Evolutionary conservation across 2,797 vertebrate species (phyloP), one percentile per base, ranked within the genome.

Genomic region (Sternarchorhynchus goeldii): DNA sequence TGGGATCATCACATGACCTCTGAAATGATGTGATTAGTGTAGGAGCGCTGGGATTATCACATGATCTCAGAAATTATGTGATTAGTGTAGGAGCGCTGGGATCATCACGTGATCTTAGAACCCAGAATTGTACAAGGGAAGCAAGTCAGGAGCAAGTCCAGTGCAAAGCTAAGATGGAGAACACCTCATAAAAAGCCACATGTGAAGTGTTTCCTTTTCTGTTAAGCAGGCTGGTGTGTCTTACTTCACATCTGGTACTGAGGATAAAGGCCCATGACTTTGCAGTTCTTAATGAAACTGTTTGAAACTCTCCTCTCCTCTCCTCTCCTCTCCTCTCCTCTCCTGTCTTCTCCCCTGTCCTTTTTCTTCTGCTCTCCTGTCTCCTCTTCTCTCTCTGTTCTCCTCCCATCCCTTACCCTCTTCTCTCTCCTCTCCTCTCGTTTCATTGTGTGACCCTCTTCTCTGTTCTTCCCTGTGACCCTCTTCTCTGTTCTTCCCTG

Each of bases 401-500:
- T 63, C 36, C 10, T 63, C n/a, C n/a, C n/a, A n/a, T n/a, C n/a
- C n/a, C n/a, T n/a, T n/a, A n/a, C n/a, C n/a, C n/a, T 64, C 20
- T 63, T 20, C 10, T 63, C 29, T 39, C 36, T 25, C 14, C 71
- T 39, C n/a, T 59, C 16, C 2, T 32, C 6, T 1, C 6, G 39
- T 12, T 20, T 14, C 16, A 71, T 25, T 64, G 7, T 16, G 45
- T 41, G 39, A 7, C 1, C 6, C 65, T 57, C 17, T 57, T 25
- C 32, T 20, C 21, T 21, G 25, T 34, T n/a, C n/a, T n/a, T n/a
- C n/a, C n/a, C n/a, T n/a, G n/a, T n/a, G 6, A 25, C 41, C 63
- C 63, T 55, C 81, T 59, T 77, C 76, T 81, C 67, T 79, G 82
- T 83, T 78, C 83, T 87, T 89, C 83, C 64, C 68, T 75, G n/a